Percentiles rank a stretch among this genome's conserved stretches.
These are phyloP conservation scores for Ondatra zibethicus DNA, from an alignment of 2,113 vertebrate species.

Conservation along the genomic window DNA sequence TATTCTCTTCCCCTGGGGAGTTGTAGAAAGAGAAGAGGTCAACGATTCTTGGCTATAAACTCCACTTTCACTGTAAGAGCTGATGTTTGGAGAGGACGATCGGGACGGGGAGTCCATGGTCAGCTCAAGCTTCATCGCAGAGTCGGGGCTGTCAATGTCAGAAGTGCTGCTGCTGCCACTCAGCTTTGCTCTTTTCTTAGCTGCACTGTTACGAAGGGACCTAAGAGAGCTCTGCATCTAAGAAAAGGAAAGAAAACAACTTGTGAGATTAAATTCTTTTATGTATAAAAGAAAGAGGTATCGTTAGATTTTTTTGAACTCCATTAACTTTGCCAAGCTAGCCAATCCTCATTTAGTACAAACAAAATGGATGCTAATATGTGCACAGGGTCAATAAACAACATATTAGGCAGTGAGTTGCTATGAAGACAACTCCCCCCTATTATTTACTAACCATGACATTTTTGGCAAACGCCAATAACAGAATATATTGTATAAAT, in stretches of 20 bases:
- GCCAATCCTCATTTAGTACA: background rate
- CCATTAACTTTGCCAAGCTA: background rate
- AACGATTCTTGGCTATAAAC: constrained; percentile 87
- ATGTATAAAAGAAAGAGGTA: constrained; percentile 20
- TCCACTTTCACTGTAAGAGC: constrained; percentile 90
- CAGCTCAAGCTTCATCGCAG: constrained; percentile 87
- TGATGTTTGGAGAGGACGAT: constrained; percentile 86
- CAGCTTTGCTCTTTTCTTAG: constrained; percentile 94
- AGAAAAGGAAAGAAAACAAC: background rate
- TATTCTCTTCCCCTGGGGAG: constrained; percentile 81
- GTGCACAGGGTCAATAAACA: constrained; percentile 41
- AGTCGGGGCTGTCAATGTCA: constrained; percentile 92
- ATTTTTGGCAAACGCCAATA: background rate
- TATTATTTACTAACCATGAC: constrained; percentile 45
- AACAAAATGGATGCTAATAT: constrained; percentile 12
- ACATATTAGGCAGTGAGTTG: background rate
- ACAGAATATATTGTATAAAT: background rate
- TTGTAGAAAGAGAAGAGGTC: constrained; percentile 85
- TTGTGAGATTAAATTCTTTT: constrained; percentile 1
- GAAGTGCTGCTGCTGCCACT: constrained; percentile 86
- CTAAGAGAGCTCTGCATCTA: constrained; percentile 95
- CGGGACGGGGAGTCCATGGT: constrained; percentile 85
- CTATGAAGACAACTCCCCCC: background rate
- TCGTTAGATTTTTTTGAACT: background rate
- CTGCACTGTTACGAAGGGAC: constrained; percentile 92